Base-by-base conservation (phyloP, 2,888 invertebrate genomes). In the Mantis religiosa region DNA sequence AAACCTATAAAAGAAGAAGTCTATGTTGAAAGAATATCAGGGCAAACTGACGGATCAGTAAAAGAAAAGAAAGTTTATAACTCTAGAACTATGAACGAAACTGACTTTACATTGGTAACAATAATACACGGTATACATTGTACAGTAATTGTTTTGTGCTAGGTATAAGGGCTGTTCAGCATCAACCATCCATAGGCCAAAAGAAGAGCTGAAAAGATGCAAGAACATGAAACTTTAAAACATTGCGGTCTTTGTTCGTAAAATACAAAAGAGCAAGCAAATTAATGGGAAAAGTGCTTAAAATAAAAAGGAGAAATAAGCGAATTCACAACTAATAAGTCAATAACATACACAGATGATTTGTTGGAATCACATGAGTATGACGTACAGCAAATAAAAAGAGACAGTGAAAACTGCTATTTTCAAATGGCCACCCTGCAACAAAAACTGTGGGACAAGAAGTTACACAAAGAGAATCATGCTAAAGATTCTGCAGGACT, bases 221-320 rank as follows among this genome's bases (percentile, higher is more conserved):
- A 97, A 98, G 92, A 94, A 94, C 30, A 94, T 97, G 89, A 97
- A 97, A 91, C 94, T 95, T 83, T 96, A 96, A 91, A 98, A 98
- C 92, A 96, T 98, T 89, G 92, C 93, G 41, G 93, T 93, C 84
- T 94, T 94, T 92, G 95, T 97, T 30, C 94, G 95, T 0, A 95
- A 96, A 91, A 93, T 97, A 2, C 95, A 98, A 93, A 94, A 0
- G 97, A 98, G 92, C 94, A 98, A 82, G 93, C 94, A 88, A 93
- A 95, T 15, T 95, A 96, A 94, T 98, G 98, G 98, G 95, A 97
- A 89, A 95, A 95, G 90, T 96, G 97, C 87, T 95, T 97, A 92
- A 97, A 95, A 91, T 95, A 96, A 0, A 94, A 94, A 82, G 92
- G 93, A 0, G 95, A 97, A 90, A 94, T 95, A 12, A 94, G 94